Evolutionary conservation across 2,113 vertebrate species (phyloP).

Genomic region (Tragelaphus imberbis): DNA sequence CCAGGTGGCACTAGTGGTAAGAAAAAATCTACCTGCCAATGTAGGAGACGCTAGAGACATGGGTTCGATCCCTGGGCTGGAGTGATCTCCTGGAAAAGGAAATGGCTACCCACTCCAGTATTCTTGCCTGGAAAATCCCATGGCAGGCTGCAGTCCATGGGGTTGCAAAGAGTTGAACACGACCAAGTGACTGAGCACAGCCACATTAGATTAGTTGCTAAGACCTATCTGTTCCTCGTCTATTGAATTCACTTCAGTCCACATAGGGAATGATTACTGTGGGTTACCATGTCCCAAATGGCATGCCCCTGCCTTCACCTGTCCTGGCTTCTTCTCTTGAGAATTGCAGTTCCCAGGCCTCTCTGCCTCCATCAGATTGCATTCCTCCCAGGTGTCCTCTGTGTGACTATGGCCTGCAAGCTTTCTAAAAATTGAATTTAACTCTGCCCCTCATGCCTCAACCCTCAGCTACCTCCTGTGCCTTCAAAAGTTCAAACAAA

Average conservation of each 20-base stretch:
- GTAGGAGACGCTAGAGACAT: not conserved
- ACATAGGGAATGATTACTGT: not conserved
- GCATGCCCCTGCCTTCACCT: not conserved
- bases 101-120: not conserved
- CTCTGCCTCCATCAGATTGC: not conserved
- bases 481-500: not conserved
- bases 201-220: not conserved
- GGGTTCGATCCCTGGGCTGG: not conserved
- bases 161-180: not conserved
- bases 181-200: not conserved
- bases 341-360: not conserved
- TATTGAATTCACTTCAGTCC: not conserved
- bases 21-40: not conserved
- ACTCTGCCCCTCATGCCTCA: not conserved
- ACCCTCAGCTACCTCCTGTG: not conserved
- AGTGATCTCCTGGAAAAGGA: not conserved
- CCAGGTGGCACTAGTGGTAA: not conserved
- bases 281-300: not conserved
- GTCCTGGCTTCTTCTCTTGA: not conserved
- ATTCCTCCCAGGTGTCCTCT: not conserved
- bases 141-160: not conserved
- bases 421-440: not conserved
- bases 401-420: not conserved
- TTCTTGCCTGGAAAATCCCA: not conserved
- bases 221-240: not conserved